Evolutionary conservation across 2,797 vertebrate genomes (phyloP), one percentile per base, ranked within the genome.

Genomic region (Chaetodon trifasciatus): DNA sequence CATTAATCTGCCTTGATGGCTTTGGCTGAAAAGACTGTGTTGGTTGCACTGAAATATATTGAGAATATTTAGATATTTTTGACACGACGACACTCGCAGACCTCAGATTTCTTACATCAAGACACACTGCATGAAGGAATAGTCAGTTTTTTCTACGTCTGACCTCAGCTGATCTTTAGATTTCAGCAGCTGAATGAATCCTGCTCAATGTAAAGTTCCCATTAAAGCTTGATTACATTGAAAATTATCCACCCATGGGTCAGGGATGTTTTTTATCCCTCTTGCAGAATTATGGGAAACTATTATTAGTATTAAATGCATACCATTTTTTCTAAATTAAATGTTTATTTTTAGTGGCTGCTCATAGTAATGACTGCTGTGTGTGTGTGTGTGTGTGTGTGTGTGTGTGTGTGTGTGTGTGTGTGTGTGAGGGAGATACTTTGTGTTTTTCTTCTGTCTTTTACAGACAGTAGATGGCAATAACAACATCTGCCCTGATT

Each of bases 381-480:
- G 28, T 32, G 28, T 32, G 28, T 32, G 28, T 32, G 28, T 32
- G 28, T 32, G 28, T 32, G 28, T 32, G 28, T 32, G 28, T 32
- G 28, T 32, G 28, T 32, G 28, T 32, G 28, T 32, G 28, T 32
- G 28, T 32, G 28, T 4, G 28, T 32, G 28, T 32, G 28, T 32
- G 28, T 24, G 21, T 60, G 12, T 75, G 19, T 35, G 19, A 28
- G n/a, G 47, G 50, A 67, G 17, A 32, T 23, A 12, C 35, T 17
- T 46, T 67, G 37, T 37, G 57, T 52, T 39, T 52, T 50, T 63
- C 39, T 28, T 52, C 55, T 66, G 63, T 79, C 42, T 72, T 72
- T 60, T 65, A 28, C 40, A 82, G 61, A 75, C 58, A 75, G 76
- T 70, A 71, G 80, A 79, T 81, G 74, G 67, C 63, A 83, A 74